Conservation (phyloP, 1,140 invertebrate species). For the Stenopsyche tienmushanensis region DNA sequence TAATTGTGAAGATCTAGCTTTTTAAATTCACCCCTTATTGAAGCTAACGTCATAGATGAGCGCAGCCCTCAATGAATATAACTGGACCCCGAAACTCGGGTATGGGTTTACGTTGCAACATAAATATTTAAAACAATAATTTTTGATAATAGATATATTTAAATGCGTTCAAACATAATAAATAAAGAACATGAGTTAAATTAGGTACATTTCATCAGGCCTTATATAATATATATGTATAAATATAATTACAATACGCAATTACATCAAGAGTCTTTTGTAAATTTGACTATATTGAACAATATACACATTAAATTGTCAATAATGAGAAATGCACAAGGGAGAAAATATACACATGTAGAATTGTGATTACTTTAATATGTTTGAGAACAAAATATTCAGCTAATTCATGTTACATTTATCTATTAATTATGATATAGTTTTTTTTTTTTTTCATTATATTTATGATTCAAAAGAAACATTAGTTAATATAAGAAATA, state of each 20-base stretch:
- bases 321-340: not conserved
- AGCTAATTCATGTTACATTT: too few species aligned
- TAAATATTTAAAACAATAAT: too few species aligned
- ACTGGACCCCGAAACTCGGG: too few species aligned
- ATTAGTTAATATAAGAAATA: too few species aligned
- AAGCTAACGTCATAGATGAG: too few species aligned
- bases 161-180: not conserved
- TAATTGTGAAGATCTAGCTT: too few species aligned
- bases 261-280: constrained; percentile 3
- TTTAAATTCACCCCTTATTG: too few species aligned
- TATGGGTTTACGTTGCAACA: too few species aligned
- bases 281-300: constrained; percentile 13
- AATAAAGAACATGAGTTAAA: constrained; percentile 14
- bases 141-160: too few species aligned
- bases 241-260: not conserved
- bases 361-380: not conserved
- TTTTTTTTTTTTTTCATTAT: not conserved
- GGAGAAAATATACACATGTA: not conserved
- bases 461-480: not conserved
- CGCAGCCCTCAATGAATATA: too few species aligned
- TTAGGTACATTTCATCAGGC: constrained; percentile 20
- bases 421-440: too few species aligned
- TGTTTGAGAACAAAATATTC: constrained; percentile 3
- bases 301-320: not conserved
- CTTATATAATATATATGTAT: constrained; percentile 11